Evolutionary conservation across 2,797 vertebrate species (phyloP).

Genomic region (Leptatherina wallacei): DNA sequence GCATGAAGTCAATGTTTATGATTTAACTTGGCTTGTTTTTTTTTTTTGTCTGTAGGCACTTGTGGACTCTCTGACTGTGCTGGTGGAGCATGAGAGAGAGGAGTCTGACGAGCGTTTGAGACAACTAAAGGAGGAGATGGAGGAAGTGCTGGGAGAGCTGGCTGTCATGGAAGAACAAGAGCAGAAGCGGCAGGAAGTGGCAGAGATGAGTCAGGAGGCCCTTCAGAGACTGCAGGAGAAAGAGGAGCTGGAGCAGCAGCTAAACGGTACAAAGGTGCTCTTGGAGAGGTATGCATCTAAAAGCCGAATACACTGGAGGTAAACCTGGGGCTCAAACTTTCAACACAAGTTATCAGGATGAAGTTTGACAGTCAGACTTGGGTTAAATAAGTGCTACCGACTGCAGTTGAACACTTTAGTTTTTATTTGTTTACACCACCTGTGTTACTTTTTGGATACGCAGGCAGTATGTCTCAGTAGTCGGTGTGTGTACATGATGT

Average conservation of each 20-base stretch:
- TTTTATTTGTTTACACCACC: not conserved
- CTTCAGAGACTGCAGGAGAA: conserved; percentile 81
- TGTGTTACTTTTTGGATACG: conserved; percentile 20
- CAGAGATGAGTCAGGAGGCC: conserved; percentile 71
- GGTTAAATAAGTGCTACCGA: not conserved
- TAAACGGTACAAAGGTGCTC: conserved; percentile 70
- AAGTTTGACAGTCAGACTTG: not conserved
- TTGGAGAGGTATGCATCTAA: conserved; percentile 83
- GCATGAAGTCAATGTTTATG: not conserved
- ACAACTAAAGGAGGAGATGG: conserved; percentile 87
- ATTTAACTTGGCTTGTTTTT: not conserved
- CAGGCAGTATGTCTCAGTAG: conserved; percentile 4
- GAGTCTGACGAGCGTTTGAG: conserved; percentile 83
- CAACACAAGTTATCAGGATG: not conserved
- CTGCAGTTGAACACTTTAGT: not conserved
- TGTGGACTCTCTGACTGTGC: conserved; percentile 80
- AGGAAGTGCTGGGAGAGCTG: conserved; percentile 87
- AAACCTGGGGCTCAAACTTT: not conserved
- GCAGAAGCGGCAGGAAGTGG: conserved; percentile 72
- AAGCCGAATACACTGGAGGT: not conserved
- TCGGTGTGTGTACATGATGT: not conserved
- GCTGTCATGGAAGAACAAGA: conserved; percentile 86
- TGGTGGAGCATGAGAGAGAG: conserved; percentile 82
- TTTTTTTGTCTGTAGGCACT: conserved; percentile 76
- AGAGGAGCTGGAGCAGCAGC: conserved; percentile 71